phyloP scores from a whole-genome alignment of 2,888 invertebrate species.

The Parnassius smintheus region DNA sequence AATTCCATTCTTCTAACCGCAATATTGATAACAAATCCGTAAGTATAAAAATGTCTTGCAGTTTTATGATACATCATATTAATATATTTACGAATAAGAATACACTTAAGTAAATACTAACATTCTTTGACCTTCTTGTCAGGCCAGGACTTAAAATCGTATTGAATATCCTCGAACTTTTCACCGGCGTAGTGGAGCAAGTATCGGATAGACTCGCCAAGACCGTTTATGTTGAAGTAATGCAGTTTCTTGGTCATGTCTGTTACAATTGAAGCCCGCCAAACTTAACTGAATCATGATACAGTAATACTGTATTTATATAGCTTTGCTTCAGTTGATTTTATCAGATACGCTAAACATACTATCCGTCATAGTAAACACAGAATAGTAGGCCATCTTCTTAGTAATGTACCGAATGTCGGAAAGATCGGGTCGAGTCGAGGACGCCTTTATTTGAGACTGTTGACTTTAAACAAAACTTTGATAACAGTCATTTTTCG shows the following conservation, averaged over 20 bases:
- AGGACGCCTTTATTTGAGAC: too few relatives aligned
- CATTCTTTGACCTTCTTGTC: constrained; percentile 51
- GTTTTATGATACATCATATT: too few relatives aligned
- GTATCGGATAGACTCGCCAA: constrained; percentile 59
- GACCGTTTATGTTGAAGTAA: constrained; percentile 54
- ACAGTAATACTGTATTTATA: constrained; percentile 11
- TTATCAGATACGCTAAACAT: constrained; percentile 1
- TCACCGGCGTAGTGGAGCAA: constrained; percentile 62
- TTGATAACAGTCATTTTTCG: too few relatives aligned
- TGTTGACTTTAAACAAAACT: too few relatives aligned
- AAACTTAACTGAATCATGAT: constrained; percentile 10
- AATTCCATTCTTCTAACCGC: too few relatives aligned
- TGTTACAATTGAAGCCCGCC: constrained; percentile 18
- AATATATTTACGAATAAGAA: background rate
- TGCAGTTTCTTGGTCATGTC: constrained; percentile 49
- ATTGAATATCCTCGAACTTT: constrained; percentile 58
- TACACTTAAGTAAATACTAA: constrained; percentile 40
- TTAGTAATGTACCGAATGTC: too few relatives aligned
- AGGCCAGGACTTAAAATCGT: constrained; percentile 50
- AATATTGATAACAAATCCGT: too few relatives aligned
- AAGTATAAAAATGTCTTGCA: too few relatives aligned
- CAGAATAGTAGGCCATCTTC: too few relatives aligned
- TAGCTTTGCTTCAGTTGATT: background rate
- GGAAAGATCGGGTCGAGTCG: too few relatives aligned
- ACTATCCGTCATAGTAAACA: background rate